Evolutionary conservation across 2,797 vertebrate genomes (phyloP), one percentile per base, ranked within the genome.

Genomic region (Amphiprion clarkii): DNA sequence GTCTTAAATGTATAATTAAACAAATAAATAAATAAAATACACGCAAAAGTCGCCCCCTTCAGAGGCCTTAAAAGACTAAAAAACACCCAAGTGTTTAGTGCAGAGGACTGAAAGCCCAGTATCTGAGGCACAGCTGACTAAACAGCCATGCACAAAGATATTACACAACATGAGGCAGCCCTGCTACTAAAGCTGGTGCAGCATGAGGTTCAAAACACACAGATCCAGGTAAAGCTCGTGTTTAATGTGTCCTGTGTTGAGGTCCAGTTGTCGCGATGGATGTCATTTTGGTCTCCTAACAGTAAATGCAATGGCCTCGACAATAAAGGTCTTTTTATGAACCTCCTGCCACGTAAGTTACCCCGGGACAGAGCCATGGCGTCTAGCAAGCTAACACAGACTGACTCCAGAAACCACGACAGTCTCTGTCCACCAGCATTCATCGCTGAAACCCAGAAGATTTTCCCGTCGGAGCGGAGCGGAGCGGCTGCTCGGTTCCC

Each of bases 321-420:
- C 69, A 79, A 88, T 79, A 78, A 82, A 67, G n/a, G 64, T 72
- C 42, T 81, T 86, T 81, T 76, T 67, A 68, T 68, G 53, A 66
- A 85, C 69, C 79, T 82, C 73, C 62, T 87, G 87, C 84, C 89
- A 90, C 89, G 82, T 88, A 85, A 82, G 78, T 85, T 74, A 77
- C 33, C 60, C 76, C 72, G 64, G 83, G 63, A 82, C 75, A 79
- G 67, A 85, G 68, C 71, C 39, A 3, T 9, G 13, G 78, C 51
- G 67, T 84, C 55, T 40, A 86, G 79, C 77, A 52, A 60, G 87
- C 90, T 81, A 77, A 85, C 71, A 2, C 64, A 56, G 44, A 39
- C 67, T n/a, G 71, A 48, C 39, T 67, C 31, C 63, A n/a, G 36
- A 17, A 29, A 71, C 79, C 58, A 62, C 81, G 53, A 57, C 67